A percentile compares a stretch with the other conserved stretches of the same genome.
These are phyloP conservation scores for Siniperca knerii DNA, from an alignment of 2,113 vertebrate species.

Conservation along the genomic window DNA sequence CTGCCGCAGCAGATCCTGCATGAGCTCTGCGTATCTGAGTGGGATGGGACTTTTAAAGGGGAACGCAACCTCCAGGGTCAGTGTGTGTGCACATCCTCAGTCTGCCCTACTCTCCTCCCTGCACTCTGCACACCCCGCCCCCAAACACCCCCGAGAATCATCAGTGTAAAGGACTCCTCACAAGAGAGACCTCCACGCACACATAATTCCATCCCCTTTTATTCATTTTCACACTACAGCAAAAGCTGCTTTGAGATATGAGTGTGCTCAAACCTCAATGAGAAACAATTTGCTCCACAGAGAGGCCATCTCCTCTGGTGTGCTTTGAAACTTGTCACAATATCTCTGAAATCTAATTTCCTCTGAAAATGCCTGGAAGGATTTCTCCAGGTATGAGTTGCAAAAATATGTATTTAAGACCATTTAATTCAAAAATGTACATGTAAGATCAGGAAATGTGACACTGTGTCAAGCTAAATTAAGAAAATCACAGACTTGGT, in stretches of 20 bases:
- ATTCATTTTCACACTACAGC: slow-evolving; percentile 72
- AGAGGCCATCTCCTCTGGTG: slow-evolving; percentile 32
- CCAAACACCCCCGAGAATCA: slow-evolving; percentile 48
- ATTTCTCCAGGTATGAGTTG: not conserved
- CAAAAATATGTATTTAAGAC: slow-evolving; percentile 3
- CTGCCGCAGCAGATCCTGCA: slow-evolving; percentile 91
- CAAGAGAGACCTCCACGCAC: slow-evolving; percentile 60
- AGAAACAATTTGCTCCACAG: slow-evolving; percentile 48
- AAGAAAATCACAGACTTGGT: not conserved
- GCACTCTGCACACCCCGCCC: slow-evolving; percentile 49
- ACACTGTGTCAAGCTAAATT: not conserved
- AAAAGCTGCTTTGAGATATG: slow-evolving; percentile 64
- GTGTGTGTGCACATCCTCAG: slow-evolving; percentile 66
- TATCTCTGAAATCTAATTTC: slow-evolving; percentile 42
- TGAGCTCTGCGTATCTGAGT: slow-evolving; percentile 89
- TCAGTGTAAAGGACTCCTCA: slow-evolving; percentile 71
- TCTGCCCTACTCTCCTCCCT: slow-evolving; percentile 68
- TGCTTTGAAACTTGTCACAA: slow-evolving; percentile 47
- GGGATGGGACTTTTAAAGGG: slow-evolving; percentile 91
- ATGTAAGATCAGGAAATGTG: not conserved
- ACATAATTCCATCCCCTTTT: slow-evolving; percentile 47
- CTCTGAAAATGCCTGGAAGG: slow-evolving; percentile 2
- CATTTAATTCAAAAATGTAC: not conserved
- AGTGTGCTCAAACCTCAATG: slow-evolving; percentile 57
- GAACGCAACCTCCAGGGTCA: slow-evolving; percentile 88